These are phyloP conservation scores for Acanthornis magna DNA, from an alignment of 2,797 vertebrate genomes.

Conservation along the genomic window DNA sequence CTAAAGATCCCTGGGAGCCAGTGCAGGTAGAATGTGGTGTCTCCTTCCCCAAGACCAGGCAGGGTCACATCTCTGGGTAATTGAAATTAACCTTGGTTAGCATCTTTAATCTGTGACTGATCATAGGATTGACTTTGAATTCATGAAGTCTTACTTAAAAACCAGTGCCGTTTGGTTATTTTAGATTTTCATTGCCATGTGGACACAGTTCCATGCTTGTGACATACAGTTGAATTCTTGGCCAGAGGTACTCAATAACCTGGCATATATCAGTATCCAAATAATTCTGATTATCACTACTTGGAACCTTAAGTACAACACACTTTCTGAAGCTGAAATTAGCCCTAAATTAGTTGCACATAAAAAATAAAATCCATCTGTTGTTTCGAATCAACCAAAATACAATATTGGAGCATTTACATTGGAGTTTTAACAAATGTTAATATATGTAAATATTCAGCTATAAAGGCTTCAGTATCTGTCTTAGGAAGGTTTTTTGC, in stretches of 20 bases:
- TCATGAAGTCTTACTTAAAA: background rate
- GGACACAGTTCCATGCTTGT: fast-evolving
- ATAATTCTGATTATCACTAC: background rate
- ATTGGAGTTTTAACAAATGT: background rate
- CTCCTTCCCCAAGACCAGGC: background rate
- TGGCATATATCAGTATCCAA: background rate
- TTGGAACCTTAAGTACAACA: background rate
- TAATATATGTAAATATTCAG: background rate
- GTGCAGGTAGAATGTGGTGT: background rate
- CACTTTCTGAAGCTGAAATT: background rate
- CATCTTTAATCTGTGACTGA: background rate
- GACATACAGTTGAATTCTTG: fast-evolving
- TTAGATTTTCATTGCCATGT: background rate
- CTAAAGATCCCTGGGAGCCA: background rate
- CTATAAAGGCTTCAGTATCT: background rate
- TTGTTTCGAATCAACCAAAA: background rate
- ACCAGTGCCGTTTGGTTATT: background rate
- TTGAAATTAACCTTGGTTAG: background rate
- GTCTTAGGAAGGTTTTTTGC: background rate
- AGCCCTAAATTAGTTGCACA: background rate
- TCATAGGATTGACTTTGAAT: background rate
- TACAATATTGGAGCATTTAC: background rate
- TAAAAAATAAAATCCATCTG: background rate
- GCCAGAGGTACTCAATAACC: background rate
- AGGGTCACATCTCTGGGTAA: background rate